These are phyloP conservation scores for Caprella mutica DNA, from an alignment of 2,888 invertebrate genomes.

Conservation along the genomic window DNA sequence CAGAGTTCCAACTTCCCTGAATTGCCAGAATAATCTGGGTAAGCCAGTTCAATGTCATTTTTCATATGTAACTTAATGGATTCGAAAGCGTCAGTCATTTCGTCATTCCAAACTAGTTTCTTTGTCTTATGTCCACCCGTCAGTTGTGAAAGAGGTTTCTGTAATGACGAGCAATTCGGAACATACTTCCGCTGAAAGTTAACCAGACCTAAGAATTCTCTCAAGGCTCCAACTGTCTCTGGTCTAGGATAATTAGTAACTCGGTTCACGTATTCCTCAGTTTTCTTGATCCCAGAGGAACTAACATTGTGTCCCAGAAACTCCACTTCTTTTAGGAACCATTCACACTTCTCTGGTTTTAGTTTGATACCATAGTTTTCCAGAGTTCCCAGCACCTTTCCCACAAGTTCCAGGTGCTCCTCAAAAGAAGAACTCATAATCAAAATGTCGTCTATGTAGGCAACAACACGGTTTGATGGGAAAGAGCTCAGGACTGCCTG, in stretches of 20 bases:
- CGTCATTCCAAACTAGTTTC: background rate
- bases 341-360: slow-evolving; percentile 3
- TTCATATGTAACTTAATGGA: background rate
- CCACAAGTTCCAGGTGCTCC: background rate
- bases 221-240: background rate
- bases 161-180: background rate
- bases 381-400: background rate
- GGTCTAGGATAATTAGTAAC: background rate
- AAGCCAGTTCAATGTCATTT: background rate
- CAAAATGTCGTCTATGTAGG: background rate
- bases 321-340: background rate
- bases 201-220: background rate
- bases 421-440: background rate
- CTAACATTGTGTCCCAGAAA: slow-evolving; percentile 4
- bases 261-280: background rate
- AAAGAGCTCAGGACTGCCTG: background rate
- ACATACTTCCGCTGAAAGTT: background rate
- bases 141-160: background rate
- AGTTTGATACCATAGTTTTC: background rate
- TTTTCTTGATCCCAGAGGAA: background rate
- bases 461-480: background rate
- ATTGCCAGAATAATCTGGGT: background rate
- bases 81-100: background rate
- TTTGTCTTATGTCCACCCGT: background rate
- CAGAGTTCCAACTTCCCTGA: background rate